Evolutionary conservation across 2,113 vertebrate species (phyloP).

Genomic region (Casuarius casuarius): DNA sequence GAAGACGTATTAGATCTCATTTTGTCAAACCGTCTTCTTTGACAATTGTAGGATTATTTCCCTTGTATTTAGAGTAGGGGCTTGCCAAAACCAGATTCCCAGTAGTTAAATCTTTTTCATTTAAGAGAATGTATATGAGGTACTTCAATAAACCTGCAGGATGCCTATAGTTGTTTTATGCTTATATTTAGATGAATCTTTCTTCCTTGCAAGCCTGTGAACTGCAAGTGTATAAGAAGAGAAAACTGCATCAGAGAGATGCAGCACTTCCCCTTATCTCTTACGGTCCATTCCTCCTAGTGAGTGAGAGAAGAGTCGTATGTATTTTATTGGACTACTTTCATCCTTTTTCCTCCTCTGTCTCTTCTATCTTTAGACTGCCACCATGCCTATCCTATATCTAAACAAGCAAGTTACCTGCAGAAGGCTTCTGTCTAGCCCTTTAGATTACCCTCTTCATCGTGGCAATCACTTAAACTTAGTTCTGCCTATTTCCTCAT

Average conservation of each 20-base stretch:
- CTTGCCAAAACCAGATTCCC: neutral
- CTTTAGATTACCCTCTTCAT: neutral
- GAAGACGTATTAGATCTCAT: neutral
- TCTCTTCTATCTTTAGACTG: neutral
- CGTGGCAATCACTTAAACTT: neutral
- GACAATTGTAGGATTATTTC: neutral
- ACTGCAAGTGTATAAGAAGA: neutral
- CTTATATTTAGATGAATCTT: neutral
- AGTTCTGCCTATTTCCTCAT: neutral
- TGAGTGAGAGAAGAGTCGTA: neutral
- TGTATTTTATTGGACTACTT: neutral
- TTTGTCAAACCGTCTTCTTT: neutral
- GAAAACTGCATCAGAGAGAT: neutral
- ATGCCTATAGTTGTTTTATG: neutral
- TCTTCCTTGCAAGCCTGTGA: neutral
- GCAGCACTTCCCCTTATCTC: neutral
- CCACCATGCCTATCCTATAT: neutral
- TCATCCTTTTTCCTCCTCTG: neutral
- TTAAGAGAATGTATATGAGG: neutral
- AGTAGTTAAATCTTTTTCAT: neutral
- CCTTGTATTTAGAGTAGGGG: neutral
- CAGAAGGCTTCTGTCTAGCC: neutral
- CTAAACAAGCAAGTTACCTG: neutral
- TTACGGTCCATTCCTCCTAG: neutral
- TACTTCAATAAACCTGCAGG: neutral